Conservation (phyloP, 2,888 invertebrate genomes). For the Leptopilina drosophilae region DNA sequence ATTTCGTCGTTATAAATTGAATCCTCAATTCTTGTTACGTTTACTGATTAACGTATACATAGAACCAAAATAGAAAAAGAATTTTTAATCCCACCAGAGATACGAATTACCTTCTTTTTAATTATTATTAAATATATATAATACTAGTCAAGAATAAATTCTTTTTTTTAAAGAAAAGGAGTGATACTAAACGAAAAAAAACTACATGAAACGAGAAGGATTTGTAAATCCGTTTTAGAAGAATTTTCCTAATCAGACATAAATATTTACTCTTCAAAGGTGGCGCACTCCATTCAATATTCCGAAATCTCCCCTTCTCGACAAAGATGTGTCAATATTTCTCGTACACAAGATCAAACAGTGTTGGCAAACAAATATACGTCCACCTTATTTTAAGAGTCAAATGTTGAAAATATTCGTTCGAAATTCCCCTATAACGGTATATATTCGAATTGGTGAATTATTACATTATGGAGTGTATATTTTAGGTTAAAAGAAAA, state of each 20-base stretch:
- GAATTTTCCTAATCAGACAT: too few species aligned
- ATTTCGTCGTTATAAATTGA: constrained; percentile 1
- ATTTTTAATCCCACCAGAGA: background rate
- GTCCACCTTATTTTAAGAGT: too few species aligned
- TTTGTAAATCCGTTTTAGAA: too few species aligned
- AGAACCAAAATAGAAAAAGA: background rate
- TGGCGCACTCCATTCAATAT: too few species aligned
- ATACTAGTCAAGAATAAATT: too few species aligned
- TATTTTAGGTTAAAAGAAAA: constrained; percentile 49
- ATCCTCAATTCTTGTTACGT: constrained; percentile 8
- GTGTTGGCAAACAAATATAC: too few species aligned
- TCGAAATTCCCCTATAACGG: background rate
- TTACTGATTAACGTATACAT: background rate
- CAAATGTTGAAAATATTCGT: background rate
- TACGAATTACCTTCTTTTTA: background rate
- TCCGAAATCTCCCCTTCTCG: too few species aligned
- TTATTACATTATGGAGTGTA: background rate
- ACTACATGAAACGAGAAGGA: too few species aligned
- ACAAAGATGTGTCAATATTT: too few species aligned
- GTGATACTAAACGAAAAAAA: too few species aligned
- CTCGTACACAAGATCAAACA: too few species aligned
- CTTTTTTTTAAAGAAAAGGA: background rate
- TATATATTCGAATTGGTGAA: background rate
- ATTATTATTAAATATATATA: background rate
- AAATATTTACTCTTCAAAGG: too few species aligned